These are phyloP conservation scores for Falco columbarius DNA, from an alignment of 2,797 vertebrate genomes.

Conservation along the genomic window DNA sequence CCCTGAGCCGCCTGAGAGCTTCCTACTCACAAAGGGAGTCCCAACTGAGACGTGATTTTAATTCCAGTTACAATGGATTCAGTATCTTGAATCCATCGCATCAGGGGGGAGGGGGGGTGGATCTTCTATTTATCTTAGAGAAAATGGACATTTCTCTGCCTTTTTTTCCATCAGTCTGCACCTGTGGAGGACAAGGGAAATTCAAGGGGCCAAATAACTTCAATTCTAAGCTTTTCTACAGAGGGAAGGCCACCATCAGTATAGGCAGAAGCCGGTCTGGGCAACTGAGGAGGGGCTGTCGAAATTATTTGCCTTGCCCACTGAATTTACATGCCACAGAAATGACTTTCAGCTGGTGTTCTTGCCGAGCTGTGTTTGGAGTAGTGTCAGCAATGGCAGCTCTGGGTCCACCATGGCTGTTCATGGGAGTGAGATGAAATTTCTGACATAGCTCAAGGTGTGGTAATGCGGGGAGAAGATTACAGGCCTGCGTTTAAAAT, in stretches of 20 bases:
- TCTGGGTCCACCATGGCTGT: not conserved
- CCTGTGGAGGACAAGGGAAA: not conserved
- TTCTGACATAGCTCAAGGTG: not conserved
- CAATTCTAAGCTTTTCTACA: not conserved
- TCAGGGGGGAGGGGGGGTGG: not conserved
- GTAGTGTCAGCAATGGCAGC: not conserved
- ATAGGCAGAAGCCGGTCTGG: not conserved
- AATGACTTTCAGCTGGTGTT: not conserved
- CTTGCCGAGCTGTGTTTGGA: not conserved
- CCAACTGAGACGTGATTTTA: not conserved
- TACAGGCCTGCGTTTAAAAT: not conserved
- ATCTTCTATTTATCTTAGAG: not conserved
- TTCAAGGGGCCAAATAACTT: not conserved
- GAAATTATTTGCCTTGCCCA: not conserved
- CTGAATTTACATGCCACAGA: rapidly evolving
- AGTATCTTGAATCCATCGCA: not conserved
- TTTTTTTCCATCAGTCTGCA: not conserved
- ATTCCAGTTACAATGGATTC: rapidly evolving
- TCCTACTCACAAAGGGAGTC: not conserved
- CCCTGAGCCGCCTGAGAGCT: not conserved
- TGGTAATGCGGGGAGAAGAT: not conserved
- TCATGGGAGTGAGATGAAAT: not conserved
- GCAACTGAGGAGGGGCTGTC: not conserved
- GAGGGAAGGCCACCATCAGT: rapidly evolving
- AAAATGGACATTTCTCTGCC: not conserved